phyloP scores from a whole-genome alignment of 1,140 invertebrate genomes.

The Aphaenogaster floridana region DNA sequence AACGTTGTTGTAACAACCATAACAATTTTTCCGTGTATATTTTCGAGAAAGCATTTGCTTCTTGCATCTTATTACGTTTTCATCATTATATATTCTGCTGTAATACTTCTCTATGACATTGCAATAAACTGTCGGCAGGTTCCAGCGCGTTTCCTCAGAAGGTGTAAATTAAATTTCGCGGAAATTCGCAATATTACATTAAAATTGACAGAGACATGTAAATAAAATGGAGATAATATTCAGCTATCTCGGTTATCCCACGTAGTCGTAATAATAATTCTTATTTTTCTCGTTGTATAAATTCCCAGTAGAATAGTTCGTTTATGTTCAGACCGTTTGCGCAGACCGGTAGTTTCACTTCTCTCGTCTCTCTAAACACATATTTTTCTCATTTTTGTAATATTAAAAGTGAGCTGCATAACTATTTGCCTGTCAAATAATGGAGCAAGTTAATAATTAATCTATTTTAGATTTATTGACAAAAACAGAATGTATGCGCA shows the following conservation, averaged over 20 bases:
- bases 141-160: constrained; percentile 14
- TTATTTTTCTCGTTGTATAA: not conserved
- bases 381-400: not conserved
- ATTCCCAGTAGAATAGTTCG: constrained; percentile 11
- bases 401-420: not conserved
- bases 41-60: not conserved
- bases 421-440: not conserved
- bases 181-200: constrained; percentile 24
- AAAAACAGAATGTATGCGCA: not conserved
- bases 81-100: constrained; percentile 5
- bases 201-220: constrained; percentile 43
- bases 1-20: too few relatives aligned
- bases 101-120: not conserved
- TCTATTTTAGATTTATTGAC: not conserved
- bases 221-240: constrained; percentile 47
- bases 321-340: not conserved
- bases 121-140: constrained; percentile 20
- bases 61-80: not conserved
- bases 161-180: constrained; percentile 43
- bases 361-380: not conserved
- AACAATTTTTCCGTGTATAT: too few relatives aligned
- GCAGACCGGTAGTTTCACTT: not conserved
- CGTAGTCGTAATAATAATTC: constrained; percentile 35
- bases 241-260: constrained; percentile 10
- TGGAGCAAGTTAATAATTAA: not conserved